Percentiles rank a stretch among this genome's conserved stretches.
Evolutionary conservation across 2,888 invertebrate genomes (phyloP).

Genomic region (Heliconius ethilla): DNA sequence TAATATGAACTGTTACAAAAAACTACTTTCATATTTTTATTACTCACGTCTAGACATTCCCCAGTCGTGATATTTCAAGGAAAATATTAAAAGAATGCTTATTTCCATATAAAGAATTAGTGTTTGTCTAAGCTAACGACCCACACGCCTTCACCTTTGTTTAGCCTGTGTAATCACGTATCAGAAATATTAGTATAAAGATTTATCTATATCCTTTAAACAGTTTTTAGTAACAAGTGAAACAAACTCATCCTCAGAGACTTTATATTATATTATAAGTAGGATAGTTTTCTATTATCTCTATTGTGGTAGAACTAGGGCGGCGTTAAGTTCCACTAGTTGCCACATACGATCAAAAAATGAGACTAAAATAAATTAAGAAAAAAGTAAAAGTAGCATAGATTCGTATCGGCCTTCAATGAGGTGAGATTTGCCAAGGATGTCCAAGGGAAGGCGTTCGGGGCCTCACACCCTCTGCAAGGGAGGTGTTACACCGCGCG

Average conservation of each 20-base stretch:
- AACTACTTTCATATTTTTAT: conserved; percentile 16
- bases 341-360: background rate
- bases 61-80: background rate
- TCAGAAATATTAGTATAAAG: too few species aligned
- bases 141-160: too few species aligned
- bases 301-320: background rate
- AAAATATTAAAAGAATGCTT: background rate
- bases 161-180: too few species aligned
- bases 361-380: background rate
- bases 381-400: background rate
- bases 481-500: conserved; percentile 27
- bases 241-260: too few species aligned
- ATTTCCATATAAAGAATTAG: too few species aligned
- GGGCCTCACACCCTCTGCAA: background rate
- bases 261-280: background rate
- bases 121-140: too few species aligned
- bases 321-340: background rate
- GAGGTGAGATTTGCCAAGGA: conserved; percentile 23
- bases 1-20: background rate
- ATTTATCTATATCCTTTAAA: too few species aligned
- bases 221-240: too few species aligned
- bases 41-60: background rate
- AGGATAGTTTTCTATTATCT: background rate
- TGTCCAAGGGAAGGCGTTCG: background rate
- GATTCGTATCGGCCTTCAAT: conserved; percentile 19